These are phyloP conservation scores for Anoplopoma fimbria DNA, from an alignment of 2,113 vertebrate species.

Conservation along the genomic window DNA sequence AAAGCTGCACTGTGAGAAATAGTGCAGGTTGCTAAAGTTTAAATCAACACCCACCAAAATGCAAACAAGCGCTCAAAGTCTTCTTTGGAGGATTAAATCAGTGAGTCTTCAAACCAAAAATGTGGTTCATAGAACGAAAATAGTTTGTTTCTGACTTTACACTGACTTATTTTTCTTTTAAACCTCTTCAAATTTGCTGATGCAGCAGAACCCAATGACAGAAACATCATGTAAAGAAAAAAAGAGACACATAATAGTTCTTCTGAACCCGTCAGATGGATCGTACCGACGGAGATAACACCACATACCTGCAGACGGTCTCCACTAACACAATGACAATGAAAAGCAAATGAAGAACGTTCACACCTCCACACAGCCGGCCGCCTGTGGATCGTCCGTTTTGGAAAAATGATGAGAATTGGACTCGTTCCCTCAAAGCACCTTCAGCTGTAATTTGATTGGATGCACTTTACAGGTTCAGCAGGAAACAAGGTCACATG, in stretches of 20 bases:
- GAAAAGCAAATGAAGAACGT: too few relatives aligned
- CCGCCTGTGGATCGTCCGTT: too few relatives aligned
- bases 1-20: conserved; percentile 2
- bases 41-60: not conserved
- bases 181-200: not conserved
- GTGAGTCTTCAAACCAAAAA: not conserved
- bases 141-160: not conserved
- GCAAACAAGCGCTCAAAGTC: too few relatives aligned
- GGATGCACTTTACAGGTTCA: too few relatives aligned
- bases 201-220: not conserved
- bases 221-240: not conserved
- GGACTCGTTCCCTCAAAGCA: too few relatives aligned
- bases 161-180: not conserved
- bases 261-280: not conserved
- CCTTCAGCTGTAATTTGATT: too few relatives aligned
- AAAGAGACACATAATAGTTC: not conserved
- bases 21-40: not conserved
- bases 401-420: too few relatives aligned
- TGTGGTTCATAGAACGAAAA: not conserved
- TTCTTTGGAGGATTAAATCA: conserved; percentile 1
- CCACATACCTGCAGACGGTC: too few relatives aligned
- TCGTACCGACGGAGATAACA: not conserved
- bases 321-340: too few relatives aligned
- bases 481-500: too few relatives aligned
- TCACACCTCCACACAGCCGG: too few relatives aligned